phyloP scores from a whole-genome alignment of 2,888 invertebrate species.

The Cerastis rubricosa region DNA sequence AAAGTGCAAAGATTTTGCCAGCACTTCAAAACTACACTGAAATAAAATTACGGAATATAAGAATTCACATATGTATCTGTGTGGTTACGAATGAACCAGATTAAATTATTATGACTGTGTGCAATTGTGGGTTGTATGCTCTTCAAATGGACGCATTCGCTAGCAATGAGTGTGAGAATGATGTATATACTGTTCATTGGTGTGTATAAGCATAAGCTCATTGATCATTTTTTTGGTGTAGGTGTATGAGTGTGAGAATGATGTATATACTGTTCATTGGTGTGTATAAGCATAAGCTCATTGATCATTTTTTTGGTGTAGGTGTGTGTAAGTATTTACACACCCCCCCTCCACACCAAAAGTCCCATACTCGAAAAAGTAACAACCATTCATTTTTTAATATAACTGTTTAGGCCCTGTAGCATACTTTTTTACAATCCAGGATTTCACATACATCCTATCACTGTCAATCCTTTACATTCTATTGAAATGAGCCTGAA shows the following conservation, averaged over 20 bases:
- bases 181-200: no score
- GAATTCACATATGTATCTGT: not conserved
- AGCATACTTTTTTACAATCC: not conserved
- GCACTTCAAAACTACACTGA: constrained; percentile 40
- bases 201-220: no score
- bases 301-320: no score
- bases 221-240: no score
- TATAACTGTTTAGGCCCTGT: not conserved
- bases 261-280: no score
- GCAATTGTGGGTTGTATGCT: not conserved
- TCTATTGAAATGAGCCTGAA: not conserved
- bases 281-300: no score
- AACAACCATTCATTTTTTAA: not conserved
- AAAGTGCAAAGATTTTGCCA: constrained; percentile 14
- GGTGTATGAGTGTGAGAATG: no score
- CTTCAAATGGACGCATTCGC: not conserved
- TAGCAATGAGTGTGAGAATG: not conserved
- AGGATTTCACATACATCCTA: not conserved
- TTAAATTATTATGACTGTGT: not conserved
- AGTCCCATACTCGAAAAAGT: not conserved
- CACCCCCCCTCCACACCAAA: no score
- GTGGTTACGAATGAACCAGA: not conserved
- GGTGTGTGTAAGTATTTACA: no score
- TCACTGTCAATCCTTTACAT: not conserved
- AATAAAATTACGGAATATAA: constrained; percentile 22